A percentile compares a stretch with the other conserved stretches of the same genome.
Conservation (phyloP, 2,888 invertebrate genomes). For the Tridacna gigas region DNA sequence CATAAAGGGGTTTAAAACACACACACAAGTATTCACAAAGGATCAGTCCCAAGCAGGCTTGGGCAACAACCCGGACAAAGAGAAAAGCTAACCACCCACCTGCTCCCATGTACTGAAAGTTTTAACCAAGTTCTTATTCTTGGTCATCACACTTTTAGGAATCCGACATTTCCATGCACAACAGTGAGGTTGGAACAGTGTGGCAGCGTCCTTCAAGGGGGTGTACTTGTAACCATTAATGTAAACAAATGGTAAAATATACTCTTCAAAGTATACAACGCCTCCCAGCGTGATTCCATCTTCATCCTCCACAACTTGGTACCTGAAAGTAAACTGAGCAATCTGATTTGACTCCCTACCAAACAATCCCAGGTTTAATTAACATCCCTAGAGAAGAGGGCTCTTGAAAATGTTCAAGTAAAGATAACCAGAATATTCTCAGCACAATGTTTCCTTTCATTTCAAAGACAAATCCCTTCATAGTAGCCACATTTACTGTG, state of each 20-base stretch:
- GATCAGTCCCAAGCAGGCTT: no score
- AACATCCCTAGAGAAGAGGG: no score
- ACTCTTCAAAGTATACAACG: slow-evolving; percentile 53
- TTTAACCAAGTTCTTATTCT: slow-evolving; percentile 55
- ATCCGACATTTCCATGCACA: slow-evolving; percentile 60
- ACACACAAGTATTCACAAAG: no score
- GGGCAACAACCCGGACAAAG: neutral
- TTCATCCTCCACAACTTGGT: slow-evolving; percentile 63
- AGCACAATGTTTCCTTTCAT: no score
- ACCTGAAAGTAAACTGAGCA: slow-evolving; percentile 26
- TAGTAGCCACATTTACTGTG: no score
- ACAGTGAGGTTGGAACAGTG: slow-evolving; percentile 53
- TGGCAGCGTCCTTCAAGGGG: slow-evolving; percentile 60
- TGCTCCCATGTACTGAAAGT: slow-evolving; percentile 73
- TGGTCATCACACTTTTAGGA: slow-evolving; percentile 60
- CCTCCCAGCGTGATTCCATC: slow-evolving; percentile 63
- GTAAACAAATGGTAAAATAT: slow-evolving; percentile 65
- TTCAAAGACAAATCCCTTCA: no score
- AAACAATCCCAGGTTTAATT: no score
- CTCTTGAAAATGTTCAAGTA: no score
- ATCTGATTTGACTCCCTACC: no score
- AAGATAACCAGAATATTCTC: no score
- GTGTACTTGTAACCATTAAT: slow-evolving; percentile 73
- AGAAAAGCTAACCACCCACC: slow-evolving; percentile 39
- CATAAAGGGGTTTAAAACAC: no score